These are phyloP conservation scores for Drosophila mulleri DNA, from an alignment of 2,888 invertebrate genomes.

Conservation along the genomic window DNA sequence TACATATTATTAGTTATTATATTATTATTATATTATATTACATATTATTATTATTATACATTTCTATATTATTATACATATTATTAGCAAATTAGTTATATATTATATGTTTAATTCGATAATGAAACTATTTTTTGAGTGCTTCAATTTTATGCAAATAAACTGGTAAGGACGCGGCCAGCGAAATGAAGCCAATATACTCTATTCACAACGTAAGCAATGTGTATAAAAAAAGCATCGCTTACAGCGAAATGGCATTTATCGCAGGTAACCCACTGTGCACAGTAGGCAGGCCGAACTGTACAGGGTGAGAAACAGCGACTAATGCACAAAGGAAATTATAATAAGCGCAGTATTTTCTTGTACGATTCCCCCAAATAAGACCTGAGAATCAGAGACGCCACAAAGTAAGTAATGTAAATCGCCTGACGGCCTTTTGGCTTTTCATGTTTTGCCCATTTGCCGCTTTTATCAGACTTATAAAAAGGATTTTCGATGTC, in stretches of 20 bases:
- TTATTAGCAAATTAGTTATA: no score
- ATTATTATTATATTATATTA: no score
- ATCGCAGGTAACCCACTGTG: conserved; percentile 71
- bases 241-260: conserved; percentile 62
- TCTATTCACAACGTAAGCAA: background rate
- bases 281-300: conserved; percentile 61
- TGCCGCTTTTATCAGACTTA: conserved; percentile 67
- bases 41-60: no score
- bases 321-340: conserved; percentile 73
- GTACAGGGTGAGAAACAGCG: conserved; percentile 8
- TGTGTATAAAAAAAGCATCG: conserved; percentile 25
- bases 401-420: conserved; percentile 77
- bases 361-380: conserved; percentile 52
- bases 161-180: background rate
- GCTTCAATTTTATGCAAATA: background rate
- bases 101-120: no score
- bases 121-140: no score
- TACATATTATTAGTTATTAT: no score
- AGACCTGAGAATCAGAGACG: conserved; percentile 55
- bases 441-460: conserved; percentile 44
- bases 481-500: conserved; percentile 75
- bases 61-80: no score
- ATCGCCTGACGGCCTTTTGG: conserved; percentile 58
- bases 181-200: conserved; percentile 1
- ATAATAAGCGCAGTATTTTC: conserved; percentile 73